These are phyloP conservation scores for Larimichthys polyactis DNA, from an alignment of 2,113 vertebrate genomes.

Conservation along the genomic window DNA sequence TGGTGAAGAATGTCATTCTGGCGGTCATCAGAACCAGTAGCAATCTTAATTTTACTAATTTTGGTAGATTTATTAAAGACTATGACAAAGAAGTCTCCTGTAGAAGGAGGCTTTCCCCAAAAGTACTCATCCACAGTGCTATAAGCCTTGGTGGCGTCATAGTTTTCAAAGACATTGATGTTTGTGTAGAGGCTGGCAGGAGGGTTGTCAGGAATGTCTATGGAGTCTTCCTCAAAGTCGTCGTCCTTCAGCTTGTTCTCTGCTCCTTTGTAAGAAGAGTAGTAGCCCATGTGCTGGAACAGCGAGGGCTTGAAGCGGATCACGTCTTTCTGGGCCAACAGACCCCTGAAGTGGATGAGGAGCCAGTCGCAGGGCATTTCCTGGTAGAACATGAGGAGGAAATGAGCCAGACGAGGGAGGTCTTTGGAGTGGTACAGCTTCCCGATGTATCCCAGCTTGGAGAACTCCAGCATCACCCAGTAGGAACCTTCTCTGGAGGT, in stretches of 20 bases:
- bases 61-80: constrained; percentile 92
- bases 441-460: constrained; percentile 98
- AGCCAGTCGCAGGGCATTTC: constrained; percentile 99
- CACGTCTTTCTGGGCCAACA: constrained; percentile 94
- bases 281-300: constrained; percentile 99
- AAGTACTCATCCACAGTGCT: constrained; percentile 97
- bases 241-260: constrained; percentile 99
- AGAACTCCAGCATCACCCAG: constrained; percentile 98
- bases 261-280: constrained; percentile 96
- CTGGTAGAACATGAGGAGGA: constrained; percentile 99
- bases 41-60: constrained; percentile 94
- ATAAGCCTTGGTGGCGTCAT: constrained; percentile 94
- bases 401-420: constrained; percentile 94
- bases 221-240: constrained; percentile 96
- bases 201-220: constrained; percentile 97
- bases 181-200: constrained; percentile 93
- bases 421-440: constrained; percentile 92
- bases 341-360: constrained; percentile 93
- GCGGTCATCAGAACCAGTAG: constrained; percentile 94
- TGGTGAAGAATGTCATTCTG: constrained; percentile 96
- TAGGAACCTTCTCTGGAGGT: constrained; percentile 94
- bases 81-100: constrained; percentile 92
- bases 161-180: constrained; percentile 98
- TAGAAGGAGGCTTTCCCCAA: constrained; percentile 95
- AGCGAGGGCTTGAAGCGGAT: constrained; percentile 97